Evolutionary conservation across 1,140 invertebrate genomes (phyloP), one percentile per base, ranked within the genome.

Genomic region (Diploscapter pachys): DNA sequence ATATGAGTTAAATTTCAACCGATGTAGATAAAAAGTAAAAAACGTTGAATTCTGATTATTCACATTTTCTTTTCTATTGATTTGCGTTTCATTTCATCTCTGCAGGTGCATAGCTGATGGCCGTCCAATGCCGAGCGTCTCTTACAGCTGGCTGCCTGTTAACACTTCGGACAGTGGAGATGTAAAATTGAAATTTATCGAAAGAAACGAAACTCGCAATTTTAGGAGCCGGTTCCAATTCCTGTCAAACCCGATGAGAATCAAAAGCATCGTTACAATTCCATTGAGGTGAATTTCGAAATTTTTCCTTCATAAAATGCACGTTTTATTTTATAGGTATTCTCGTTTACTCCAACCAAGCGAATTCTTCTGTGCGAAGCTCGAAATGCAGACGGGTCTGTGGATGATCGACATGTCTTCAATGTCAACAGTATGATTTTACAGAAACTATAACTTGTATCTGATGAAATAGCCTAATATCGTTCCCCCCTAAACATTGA

Each of bases 141-240:
- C 81, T 31, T 85, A 83, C 67, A 81, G 80, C 6, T 85, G 83
- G 83, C 76, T 85, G 53, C 80, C 84, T 52, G 53, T 85, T 9
- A 80, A 84, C 62, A 31, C 31, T 31, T 80, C 57, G 8, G 80
- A 84, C 63, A 79, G 78, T 67, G 81, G 81, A 66, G 72, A 80
- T 63, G 81, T 63, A 77, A 61, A 31, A 31, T 31, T 31, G 69
- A 56, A 3, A 13, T 48, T 8, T 57, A 62, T n/a, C 76, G 4
- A 71, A 5, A 31, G 6, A 59, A 11, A 6, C 51, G 50, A 78
- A 56, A 6, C 56, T 78, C 13, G n/a, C 51, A 53, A 5, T 53
- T 75, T 70, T 75, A 79, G 81, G 81, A 83, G 68, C 81, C 81
- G 9, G 76, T 83, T 59, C 75, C 83, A 54, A 81, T 83, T 64